phyloP scores from a whole-genome alignment of 2,113 vertebrate species.

The Chionomys nivalis region DNA sequence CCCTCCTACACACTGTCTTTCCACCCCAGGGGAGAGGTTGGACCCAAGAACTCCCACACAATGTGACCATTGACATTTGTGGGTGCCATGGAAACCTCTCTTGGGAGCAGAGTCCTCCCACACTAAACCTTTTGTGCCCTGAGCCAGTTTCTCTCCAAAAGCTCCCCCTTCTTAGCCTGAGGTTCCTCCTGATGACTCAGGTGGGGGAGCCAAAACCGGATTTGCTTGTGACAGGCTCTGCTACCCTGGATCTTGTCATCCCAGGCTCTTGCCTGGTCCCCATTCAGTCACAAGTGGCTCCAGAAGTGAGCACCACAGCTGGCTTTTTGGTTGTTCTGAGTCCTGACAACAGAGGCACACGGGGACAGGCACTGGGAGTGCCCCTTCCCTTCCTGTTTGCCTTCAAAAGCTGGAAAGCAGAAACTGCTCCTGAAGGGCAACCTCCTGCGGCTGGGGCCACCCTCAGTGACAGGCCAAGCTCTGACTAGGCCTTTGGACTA shows the following conservation, averaged over 20 bases:
- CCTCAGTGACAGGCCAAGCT: not conserved
- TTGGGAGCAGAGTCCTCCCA: slow-evolving; percentile 13
- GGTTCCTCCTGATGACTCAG: not conserved
- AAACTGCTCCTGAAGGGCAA: not conserved
- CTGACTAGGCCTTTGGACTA: not conserved
- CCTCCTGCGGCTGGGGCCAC: not conserved
- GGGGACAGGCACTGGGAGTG: fast-evolving
- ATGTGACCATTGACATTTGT: slow-evolving; percentile 50
- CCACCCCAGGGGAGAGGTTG: not conserved
- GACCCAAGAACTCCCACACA: slow-evolving; percentile 40
- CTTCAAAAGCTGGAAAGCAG: not conserved
- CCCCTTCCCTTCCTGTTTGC: not conserved
- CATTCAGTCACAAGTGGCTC: not conserved
- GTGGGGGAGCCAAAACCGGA: not conserved
- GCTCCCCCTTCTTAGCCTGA: not conserved
- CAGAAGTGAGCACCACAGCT: not conserved
- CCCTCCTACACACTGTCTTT: not conserved
- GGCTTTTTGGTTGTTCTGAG: not conserved
- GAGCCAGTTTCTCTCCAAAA: not conserved
- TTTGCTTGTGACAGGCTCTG: not conserved
- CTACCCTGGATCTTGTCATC: not conserved
- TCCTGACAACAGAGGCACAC: not conserved
- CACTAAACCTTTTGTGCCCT: slow-evolving; percentile 60
- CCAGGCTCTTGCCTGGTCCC: not conserved
- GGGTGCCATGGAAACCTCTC: slow-evolving; percentile 61